Evolutionary conservation across 2,888 invertebrate species (phyloP).

Genomic region (Nowickia ferox): DNA sequence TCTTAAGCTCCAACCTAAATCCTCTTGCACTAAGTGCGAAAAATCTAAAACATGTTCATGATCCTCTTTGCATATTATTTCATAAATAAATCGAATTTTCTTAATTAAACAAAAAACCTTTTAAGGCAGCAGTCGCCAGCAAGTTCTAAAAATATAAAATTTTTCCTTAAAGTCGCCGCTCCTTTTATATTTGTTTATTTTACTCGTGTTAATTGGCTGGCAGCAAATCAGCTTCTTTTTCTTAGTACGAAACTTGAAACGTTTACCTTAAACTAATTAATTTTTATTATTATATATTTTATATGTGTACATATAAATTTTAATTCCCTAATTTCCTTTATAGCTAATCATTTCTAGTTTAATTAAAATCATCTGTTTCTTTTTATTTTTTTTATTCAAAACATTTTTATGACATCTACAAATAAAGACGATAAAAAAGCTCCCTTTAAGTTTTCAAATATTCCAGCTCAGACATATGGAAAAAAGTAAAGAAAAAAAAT

Average conservation of each 20-base stretch:
- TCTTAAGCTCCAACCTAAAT: too few species aligned
- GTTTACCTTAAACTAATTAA: slow-evolving; percentile 19
- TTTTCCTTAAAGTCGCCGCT: background rate
- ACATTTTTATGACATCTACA: slow-evolving; percentile 48
- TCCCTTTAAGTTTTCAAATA: background rate
- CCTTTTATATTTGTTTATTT: background rate
- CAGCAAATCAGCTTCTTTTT: background rate
- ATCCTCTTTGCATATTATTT: too few species aligned
- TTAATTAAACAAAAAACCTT: too few species aligned
- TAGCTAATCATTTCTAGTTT: slow-evolving; percentile 41
- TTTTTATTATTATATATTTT: slow-evolving; percentile 12
- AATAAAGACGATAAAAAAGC: background rate
- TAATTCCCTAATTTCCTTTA: slow-evolving; percentile 46
- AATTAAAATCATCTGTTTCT: slow-evolving; percentile 53
- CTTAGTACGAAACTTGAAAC: background rate
- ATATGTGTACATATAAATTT: background rate
- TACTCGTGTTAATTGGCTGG: background rate
- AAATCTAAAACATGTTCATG: too few species aligned
- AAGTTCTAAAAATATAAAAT: too few species aligned
- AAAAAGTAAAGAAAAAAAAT: background rate
- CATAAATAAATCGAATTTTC: too few species aligned
- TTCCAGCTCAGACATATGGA: background rate
- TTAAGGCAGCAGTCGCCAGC: too few species aligned
- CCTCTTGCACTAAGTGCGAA: too few species aligned
- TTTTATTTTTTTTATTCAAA: slow-evolving; percentile 1